Evolutionary conservation across 1,140 invertebrate genomes (phyloP).

Genomic region (Cepaea nemoralis): DNA sequence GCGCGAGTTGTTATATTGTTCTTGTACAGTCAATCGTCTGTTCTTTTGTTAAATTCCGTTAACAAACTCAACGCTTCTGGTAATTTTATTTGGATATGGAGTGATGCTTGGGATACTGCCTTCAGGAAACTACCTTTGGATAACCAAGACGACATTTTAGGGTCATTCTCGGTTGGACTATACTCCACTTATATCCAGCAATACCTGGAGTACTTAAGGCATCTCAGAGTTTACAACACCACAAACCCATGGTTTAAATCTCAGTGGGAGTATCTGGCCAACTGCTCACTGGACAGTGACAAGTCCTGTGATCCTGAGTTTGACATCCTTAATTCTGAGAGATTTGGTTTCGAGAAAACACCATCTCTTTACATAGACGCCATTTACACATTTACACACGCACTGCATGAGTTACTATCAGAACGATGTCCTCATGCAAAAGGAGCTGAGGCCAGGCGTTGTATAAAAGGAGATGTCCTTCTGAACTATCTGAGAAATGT

Average conservation of each 20-base stretch:
- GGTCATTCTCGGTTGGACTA: background rate
- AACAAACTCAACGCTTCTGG: constrained; percentile 16
- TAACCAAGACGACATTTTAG: background rate
- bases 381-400: constrained; percentile 23
- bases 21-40: background rate
- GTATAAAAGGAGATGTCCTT: constrained; percentile 2
- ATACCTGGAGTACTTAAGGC: background rate
- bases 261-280: background rate
- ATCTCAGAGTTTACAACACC: background rate
- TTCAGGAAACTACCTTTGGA: background rate
- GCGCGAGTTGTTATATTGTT: background rate
- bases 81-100: constrained; percentile 30
- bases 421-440: background rate
- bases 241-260: constrained; percentile 20
- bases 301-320: background rate
- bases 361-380: constrained; percentile 15
- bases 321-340: background rate
- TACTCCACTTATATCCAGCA: background rate
- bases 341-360: background rate
- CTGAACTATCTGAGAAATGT: constrained; percentile 21
- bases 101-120: background rate
- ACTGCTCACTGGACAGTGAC: background rate
- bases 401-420: constrained; percentile 1
- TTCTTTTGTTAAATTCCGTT: background rate
- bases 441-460: background rate